These are phyloP conservation scores for Morpho achilles DNA, from an alignment of 2,888 invertebrate species.

Conservation along the genomic window DNA sequence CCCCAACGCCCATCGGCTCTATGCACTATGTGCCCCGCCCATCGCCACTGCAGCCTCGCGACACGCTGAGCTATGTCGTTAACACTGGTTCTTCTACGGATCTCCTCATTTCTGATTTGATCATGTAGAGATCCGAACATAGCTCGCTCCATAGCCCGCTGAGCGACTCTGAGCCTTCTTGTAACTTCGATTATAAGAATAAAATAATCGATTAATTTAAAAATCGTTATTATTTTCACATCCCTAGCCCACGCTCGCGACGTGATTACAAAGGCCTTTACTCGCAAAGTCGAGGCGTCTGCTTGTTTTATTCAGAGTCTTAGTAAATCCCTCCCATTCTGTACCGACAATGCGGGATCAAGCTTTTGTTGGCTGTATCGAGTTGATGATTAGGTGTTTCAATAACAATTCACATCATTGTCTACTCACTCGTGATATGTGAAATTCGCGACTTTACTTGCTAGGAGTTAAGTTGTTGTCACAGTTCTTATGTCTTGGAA, in stretches of 20 bases:
- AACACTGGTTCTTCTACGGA: too few relatives aligned
- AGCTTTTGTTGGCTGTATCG: constrained; percentile 60
- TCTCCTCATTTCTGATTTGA: too few relatives aligned
- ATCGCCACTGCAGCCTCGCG: too few relatives aligned
- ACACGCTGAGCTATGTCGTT: too few relatives aligned
- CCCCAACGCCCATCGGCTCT: too few relatives aligned
- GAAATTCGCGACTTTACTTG: constrained; percentile 1
- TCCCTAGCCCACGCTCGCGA: constrained; percentile 34
- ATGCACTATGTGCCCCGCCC: too few relatives aligned
- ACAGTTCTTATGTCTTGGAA: not conserved
- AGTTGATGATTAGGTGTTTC: constrained; percentile 64
- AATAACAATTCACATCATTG: constrained; percentile 30
- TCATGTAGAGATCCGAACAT: too few relatives aligned
- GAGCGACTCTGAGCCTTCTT: too few relatives aligned
- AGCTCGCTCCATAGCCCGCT: too few relatives aligned
- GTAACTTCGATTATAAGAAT: too few relatives aligned
- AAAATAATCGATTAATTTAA: too few relatives aligned
- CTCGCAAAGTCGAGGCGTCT: constrained; percentile 48
- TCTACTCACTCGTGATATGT: not conserved
- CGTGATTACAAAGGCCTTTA: constrained; percentile 64
- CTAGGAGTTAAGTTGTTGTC: not conserved
- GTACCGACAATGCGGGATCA: constrained; percentile 63
- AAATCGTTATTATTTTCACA: too few relatives aligned
- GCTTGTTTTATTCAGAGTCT: constrained; percentile 64
- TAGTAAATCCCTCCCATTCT: constrained; percentile 68